phyloP scores from a whole-genome alignment of 2,888 invertebrate genomes.

The Acleris cristana region DNA sequence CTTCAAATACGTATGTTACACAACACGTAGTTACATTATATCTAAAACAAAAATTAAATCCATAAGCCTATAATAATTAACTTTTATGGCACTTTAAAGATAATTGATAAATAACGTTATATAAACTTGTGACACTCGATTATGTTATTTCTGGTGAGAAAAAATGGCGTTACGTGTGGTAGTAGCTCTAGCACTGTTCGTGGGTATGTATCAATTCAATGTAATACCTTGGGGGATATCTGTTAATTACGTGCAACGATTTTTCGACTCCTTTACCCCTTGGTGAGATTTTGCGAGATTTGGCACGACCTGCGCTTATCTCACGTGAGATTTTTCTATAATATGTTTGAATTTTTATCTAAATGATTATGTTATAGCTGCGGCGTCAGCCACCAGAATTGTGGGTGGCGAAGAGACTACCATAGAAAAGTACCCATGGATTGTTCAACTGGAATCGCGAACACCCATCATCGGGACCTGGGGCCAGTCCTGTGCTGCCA shows the following conservation, averaged over 20 bases:
- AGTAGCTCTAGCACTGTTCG: constrained; percentile 40
- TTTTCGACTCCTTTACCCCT: too few relatives aligned
- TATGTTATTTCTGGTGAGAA: constrained; percentile 6
- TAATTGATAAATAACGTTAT: constrained; percentile 22
- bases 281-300: too few relatives aligned
- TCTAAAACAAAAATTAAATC: too few relatives aligned
- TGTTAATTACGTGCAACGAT: too few relatives aligned
- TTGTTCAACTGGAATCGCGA: constrained; percentile 54
- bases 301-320: too few relatives aligned
- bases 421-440: constrained; percentile 50
- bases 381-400: constrained; percentile 45
- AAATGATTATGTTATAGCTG: constrained; percentile 20
- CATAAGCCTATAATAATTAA: too few relatives aligned
- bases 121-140: constrained; percentile 1
- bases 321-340: too few relatives aligned
- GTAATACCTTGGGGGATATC: too few relatives aligned
- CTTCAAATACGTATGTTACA: too few relatives aligned
- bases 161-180: constrained; percentile 41
- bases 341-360: too few relatives aligned
- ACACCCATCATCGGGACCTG: constrained; percentile 44
- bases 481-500: constrained; percentile 55
- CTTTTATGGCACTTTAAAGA: constrained; percentile 1
- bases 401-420: constrained; percentile 53
- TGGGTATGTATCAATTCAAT: constrained; percentile 39
- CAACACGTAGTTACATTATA: too few relatives aligned